These are phyloP conservation scores for Amphimedon queenslandica DNA, from an alignment of 37 sponge, comb jelly and placozoan species.

Conservation along the genomic window DNA sequence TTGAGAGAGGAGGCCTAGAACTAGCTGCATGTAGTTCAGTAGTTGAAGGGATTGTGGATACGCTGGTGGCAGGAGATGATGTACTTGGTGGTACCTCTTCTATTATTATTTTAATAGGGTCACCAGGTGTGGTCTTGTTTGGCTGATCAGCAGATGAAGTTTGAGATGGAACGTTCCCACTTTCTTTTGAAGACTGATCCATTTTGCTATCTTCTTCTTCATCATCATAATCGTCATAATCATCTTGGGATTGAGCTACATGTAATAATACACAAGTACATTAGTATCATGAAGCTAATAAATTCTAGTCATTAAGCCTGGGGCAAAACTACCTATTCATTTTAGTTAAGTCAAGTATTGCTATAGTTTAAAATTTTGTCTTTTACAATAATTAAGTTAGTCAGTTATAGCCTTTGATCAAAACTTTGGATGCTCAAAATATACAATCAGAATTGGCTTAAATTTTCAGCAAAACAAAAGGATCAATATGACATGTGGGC, in stretches of 20 bases:
- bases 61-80: neutral
- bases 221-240: constrained; percentile 14
- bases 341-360: too few relatives aligned
- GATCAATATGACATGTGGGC: too few relatives aligned
- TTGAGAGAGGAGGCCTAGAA: neutral
- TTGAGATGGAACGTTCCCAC: neutral
- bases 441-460: too few relatives aligned
- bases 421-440: too few relatives aligned
- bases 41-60: neutral
- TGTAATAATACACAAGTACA: neutral
- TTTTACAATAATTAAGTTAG: too few relatives aligned
- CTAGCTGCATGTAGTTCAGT: neutral
- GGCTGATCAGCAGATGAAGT: neutral
- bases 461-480: too few relatives aligned
- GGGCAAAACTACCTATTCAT: too few relatives aligned
- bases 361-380: too few relatives aligned
- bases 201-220: constrained; percentile 13
- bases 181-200: neutral
- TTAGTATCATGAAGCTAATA: too few relatives aligned
- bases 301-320: too few relatives aligned
- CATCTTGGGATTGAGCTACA: neutral
- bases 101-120: neutral
- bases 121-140: neutral
- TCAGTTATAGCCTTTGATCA: too few relatives aligned
- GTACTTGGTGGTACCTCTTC: neutral